Evolutionary conservation across 2,888 invertebrate species (phyloP).

Genomic region (Rhodophaea formosa): DNA sequence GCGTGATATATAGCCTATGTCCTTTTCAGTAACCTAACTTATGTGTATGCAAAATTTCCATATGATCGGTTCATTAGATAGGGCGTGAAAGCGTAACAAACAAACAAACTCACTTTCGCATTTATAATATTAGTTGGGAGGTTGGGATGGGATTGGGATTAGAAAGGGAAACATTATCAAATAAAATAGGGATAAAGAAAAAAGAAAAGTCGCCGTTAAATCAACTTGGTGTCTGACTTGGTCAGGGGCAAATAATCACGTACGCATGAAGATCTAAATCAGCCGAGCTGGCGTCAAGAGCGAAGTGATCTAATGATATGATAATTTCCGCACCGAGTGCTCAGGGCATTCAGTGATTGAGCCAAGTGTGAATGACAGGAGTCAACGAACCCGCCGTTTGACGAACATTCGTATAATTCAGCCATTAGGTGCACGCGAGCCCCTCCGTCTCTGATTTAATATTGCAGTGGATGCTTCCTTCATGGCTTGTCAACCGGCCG

Average conservation of each 20-base stretch:
- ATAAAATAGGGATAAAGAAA: too few species aligned
- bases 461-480: constrained; percentile 8
- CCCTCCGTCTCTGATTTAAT: constrained; percentile 3
- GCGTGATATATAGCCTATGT: too few species aligned
- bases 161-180: too few species aligned
- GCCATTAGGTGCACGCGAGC: constrained; percentile 6
- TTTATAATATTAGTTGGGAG: too few species aligned
- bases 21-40: too few species aligned
- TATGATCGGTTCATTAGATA: too few species aligned
- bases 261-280: constrained; percentile 1
- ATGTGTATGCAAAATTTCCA: too few species aligned
- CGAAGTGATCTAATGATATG: constrained; percentile 9
- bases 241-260: neutral
- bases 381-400: constrained; percentile 8
- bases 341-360: constrained; percentile 3
- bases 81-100: too few species aligned
- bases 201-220: too few species aligned
- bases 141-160: too few species aligned
- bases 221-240: neutral
- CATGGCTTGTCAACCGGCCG: constrained; percentile 1
- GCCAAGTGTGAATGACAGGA: constrained; percentile 12
- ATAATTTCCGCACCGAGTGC: constrained; percentile 6
- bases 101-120: too few species aligned
- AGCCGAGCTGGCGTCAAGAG: neutral
- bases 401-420: constrained; percentile 11